phyloP scores from a whole-genome alignment of 2,113 vertebrate genomes.

The Varanus komodoensis region DNA sequence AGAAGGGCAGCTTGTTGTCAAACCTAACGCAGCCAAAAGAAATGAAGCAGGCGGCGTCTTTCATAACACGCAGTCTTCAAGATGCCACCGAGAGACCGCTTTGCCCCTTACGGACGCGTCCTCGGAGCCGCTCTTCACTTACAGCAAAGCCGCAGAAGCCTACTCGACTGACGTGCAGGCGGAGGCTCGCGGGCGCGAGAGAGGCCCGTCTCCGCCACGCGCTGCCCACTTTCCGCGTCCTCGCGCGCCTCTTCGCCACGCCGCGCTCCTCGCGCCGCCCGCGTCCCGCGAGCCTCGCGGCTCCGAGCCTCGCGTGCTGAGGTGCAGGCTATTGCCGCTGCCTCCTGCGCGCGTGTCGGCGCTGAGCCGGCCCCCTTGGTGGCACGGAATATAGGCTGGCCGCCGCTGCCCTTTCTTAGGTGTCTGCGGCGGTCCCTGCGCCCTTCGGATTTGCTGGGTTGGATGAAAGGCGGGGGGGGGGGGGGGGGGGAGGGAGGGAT shows the following conservation, averaged over 20 bases:
- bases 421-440: constrained; percentile 6
- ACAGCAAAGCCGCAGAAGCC: too few relatives aligned
- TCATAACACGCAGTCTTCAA: too few relatives aligned
- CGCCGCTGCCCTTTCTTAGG: neutral
- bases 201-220: too few relatives aligned
- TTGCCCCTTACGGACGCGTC: too few relatives aligned
- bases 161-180: too few relatives aligned
- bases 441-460: neutral
- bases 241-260: neutral
- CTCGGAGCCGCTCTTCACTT: too few relatives aligned
- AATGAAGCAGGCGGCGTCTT: too few relatives aligned
- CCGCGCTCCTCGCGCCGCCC: neutral
- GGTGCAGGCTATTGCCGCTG: neutral
- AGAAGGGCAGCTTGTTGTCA: neutral
- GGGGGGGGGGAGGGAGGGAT: neutral
- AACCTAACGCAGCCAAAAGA: too few relatives aligned
- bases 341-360: neutral
- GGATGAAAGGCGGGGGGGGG: neutral
- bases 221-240: neutral
- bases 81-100: too few relatives aligned
- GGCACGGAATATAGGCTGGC: neutral
- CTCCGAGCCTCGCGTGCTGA: neutral
- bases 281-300: neutral
- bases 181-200: too few relatives aligned
- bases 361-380: neutral